Evolutionary conservation across 2,888 invertebrate species (phyloP).

Genomic region (Coleophora flavipennella): DNA sequence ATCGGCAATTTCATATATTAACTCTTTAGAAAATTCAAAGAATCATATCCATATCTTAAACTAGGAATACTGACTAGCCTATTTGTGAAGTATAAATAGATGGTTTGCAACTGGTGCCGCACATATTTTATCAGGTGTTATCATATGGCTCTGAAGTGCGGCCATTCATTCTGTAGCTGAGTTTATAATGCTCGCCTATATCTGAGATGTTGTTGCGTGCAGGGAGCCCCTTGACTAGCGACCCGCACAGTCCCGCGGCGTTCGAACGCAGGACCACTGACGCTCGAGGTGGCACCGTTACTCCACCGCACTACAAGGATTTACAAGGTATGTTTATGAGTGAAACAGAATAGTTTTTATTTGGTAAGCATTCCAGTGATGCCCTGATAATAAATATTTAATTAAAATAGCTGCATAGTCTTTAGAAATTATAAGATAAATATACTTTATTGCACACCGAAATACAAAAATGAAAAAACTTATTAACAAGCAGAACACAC

Average conservation of each 20-base stretch:
- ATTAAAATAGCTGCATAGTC: too few relatives aligned
- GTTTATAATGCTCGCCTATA: conserved; percentile 35
- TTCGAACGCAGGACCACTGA: conserved; percentile 40
- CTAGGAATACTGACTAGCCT: too few relatives aligned
- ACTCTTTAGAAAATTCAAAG: too few relatives aligned
- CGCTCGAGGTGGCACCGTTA: conserved; percentile 34
- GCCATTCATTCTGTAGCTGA: conserved; percentile 29
- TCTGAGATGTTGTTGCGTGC: conserved; percentile 37
- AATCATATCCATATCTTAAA: too few relatives aligned
- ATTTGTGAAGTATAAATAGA: conserved; percentile 6
- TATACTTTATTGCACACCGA: too few relatives aligned
- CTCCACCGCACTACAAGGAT: conserved; percentile 50
- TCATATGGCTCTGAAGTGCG: conserved; percentile 46
- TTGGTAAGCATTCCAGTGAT: too few relatives aligned
- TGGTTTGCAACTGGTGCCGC: conserved; percentile 23
- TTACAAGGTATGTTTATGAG: conserved; percentile 39
- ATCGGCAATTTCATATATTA: too few relatives aligned
- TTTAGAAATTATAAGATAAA: too few relatives aligned
- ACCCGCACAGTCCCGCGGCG: conserved; percentile 29
- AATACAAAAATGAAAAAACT: too few relatives aligned
- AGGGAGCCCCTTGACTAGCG: conserved; percentile 45
- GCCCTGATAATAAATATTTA: too few relatives aligned
- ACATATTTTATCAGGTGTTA: conserved; percentile 48
- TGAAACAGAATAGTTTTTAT: too few relatives aligned
- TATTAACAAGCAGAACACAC: too few relatives aligned